Evolutionary conservation across 2,888 invertebrate genomes (phyloP), one percentile per base, ranked within the genome.

Genomic region (Tortrix viridana): DNA sequence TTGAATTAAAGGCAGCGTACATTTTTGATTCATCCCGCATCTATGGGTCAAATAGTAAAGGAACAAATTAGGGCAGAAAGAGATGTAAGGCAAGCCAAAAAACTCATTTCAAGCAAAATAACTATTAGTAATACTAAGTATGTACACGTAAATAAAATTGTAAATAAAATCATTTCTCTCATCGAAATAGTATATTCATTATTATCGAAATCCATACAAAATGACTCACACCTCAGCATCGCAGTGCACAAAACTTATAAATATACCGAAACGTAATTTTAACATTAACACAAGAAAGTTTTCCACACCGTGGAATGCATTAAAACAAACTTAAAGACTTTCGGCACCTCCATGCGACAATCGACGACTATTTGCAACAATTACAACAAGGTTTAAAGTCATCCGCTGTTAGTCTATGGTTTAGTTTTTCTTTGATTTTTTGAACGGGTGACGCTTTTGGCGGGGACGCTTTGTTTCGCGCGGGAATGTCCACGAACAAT

Each of bases 341-440:
- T 58, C 57, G 41, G 43, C 57, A 58, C 57, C 63, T 62, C 62
- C 12, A 58, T n/a, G 63, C 63, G 53, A 63, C 63, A 63, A 63
- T 58, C 58, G 63, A 32, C 26, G 9, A 41, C 63, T 44, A 57
- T 63, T 63, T 32, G 63, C 63, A 43, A 58, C 50, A 58, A 49
- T 44, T 43, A 55, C 47, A 32, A 22, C 37, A 46, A 46, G n/a
- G 49, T 44, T 47, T 26, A 37, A 37, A 38, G 41, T 48, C 48
- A 38, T 41, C 44, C 38, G 18, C 41, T 53, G 14, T 57, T 48
- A 38, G 47, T 58, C 63, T 58, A 58, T 58, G 63, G 46, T 43
- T 32, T 12, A 32, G 32, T 32, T 26, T 43, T 44, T 26, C 6
- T 18, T 44, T 5, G n/a, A 32, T 7, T 32, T 32, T 19, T 16